Evolutionary conservation across 2,113 vertebrate species (phyloP).

Genomic region (Ailurus styani): DNA sequence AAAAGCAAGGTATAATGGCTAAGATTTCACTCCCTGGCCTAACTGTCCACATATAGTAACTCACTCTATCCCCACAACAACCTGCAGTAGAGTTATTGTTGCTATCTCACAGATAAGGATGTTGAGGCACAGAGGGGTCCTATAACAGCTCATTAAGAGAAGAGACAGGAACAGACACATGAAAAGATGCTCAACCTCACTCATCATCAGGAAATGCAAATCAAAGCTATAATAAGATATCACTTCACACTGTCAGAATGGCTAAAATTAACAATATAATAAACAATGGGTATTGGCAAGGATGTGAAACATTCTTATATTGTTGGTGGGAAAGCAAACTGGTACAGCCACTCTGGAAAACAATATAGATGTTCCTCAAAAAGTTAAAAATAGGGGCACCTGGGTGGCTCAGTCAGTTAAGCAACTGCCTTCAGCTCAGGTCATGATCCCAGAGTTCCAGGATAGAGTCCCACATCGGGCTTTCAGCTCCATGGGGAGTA

Average conservation of each 20-base stretch:
- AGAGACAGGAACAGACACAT: not conserved
- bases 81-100: not conserved
- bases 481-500: too few species aligned
- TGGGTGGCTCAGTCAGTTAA: too few species aligned
- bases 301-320: not conserved
- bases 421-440: too few species aligned
- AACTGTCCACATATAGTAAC: not conserved
- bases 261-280: not conserved
- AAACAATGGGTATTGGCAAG: not conserved
- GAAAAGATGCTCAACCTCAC: not conserved
- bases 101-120: not conserved
- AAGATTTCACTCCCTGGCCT: not conserved
- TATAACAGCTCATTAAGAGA: not conserved
- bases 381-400: not conserved
- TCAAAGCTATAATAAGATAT: not conserved
- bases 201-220: not conserved
- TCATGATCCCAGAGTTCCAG: too few species aligned
- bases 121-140: not conserved
- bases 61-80: not conserved
- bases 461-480: too few species aligned
- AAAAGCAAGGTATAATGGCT: not conserved
- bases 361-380: not conserved
- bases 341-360: not conserved
- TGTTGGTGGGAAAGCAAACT: not conserved
- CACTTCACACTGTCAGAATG: not conserved